These are phyloP conservation scores for Hoplodrina blanda DNA, from an alignment of 2,888 invertebrate species.

Conservation along the genomic window DNA sequence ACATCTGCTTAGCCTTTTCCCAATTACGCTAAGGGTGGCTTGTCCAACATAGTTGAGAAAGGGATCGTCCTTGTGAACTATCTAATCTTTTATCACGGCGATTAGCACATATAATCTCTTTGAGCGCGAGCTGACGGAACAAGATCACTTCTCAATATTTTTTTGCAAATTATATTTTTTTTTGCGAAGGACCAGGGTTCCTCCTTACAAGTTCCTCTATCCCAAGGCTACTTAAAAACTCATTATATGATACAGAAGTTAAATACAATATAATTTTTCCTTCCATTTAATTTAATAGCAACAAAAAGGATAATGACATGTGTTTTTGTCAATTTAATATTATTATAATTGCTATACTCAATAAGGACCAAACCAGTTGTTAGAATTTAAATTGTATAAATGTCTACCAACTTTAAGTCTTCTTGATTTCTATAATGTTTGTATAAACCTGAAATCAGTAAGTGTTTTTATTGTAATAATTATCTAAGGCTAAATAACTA, in stretches of 20 bases:
- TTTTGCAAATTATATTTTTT: not conserved
- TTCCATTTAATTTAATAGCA: not conserved
- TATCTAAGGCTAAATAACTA: too few relatives aligned
- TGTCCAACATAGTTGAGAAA: too few relatives aligned
- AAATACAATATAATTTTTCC: not conserved
- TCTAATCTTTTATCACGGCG: too few relatives aligned
- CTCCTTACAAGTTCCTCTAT: not conserved
- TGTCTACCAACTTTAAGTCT: too few relatives aligned
- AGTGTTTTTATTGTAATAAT: too few relatives aligned
- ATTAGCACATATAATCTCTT: too few relatives aligned
- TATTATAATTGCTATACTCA: not conserved
- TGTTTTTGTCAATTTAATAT: not conserved
- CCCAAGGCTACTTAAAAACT: not conserved
- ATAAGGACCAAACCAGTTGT: not conserved
- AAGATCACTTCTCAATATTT: not conserved
- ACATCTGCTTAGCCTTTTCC: too few relatives aligned
- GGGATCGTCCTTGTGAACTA: too few relatives aligned
- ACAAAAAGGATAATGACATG: constrained; percentile 5
- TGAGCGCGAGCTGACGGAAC: not conserved
- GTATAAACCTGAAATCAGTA: too few relatives aligned
- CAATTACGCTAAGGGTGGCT: too few relatives aligned
- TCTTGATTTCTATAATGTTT: too few relatives aligned
- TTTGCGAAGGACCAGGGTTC: not conserved
- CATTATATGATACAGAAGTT: not conserved
- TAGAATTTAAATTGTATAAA: too few relatives aligned